These are phyloP conservation scores for Enteromius thamalakanensis DNA, from an alignment of 2,797 vertebrate genomes.

Conservation along the genomic window DNA sequence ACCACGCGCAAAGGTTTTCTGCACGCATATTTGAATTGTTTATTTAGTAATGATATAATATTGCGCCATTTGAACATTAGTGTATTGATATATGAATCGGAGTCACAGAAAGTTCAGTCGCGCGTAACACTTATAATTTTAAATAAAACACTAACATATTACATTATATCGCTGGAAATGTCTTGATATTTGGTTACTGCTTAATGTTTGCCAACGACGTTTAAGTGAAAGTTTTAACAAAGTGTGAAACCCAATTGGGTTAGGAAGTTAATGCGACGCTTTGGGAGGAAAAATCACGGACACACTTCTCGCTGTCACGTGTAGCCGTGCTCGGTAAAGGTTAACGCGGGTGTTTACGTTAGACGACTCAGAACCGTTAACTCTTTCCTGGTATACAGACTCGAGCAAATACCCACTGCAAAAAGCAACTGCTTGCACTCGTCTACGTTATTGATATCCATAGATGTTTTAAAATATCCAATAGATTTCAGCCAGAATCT, in stretches of 20 bases:
- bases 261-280: constrained; percentile 61
- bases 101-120: not conserved
- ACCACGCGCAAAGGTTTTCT: not conserved
- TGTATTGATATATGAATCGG: not conserved
- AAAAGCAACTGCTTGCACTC: no score
- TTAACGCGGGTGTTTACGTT: constrained; percentile 73
- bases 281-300: constrained; percentile 52
- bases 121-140: not conserved
- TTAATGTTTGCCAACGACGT: not conserved
- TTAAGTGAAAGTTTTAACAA: no score
- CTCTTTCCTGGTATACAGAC: constrained; percentile 59
- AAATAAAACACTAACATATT: not conserved
- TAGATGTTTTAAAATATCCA: no score
- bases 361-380: constrained; percentile 64
- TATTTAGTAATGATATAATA: not conserved
- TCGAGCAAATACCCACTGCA: constrained; percentile 14
- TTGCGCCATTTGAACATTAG: not conserved
- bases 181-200: not conserved
- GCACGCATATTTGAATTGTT: not conserved
- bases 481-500: not conserved
- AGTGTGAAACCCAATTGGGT: constrained; percentile 57
- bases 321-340: constrained; percentile 76
- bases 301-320: constrained; percentile 79
- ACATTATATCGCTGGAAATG: not conserved
- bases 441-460: no score